Conservation (phyloP, 2,888 invertebrate genomes). For the Lamproptera curius region DNA sequence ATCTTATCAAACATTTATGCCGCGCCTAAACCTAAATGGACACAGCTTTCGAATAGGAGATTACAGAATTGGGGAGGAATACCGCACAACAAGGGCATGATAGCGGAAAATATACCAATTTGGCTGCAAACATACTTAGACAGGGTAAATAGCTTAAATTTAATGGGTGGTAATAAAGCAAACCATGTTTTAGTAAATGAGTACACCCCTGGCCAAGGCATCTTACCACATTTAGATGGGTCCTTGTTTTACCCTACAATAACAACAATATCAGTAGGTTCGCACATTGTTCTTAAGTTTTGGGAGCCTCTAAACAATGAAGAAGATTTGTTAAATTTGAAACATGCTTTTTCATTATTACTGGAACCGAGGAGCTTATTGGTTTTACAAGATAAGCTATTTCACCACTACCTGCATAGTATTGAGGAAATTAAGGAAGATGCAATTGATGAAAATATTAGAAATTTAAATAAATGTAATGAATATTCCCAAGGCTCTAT, state of each 20-base stretch:
- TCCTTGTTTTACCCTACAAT: slow-evolving; percentile 95
- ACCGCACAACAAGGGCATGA: slow-evolving; percentile 88
- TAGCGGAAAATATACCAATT: slow-evolving; percentile 90
- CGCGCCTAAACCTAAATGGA: slow-evolving; percentile 97
- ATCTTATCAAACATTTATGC: slow-evolving; percentile 86
- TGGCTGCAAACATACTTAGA: slow-evolving; percentile 88
- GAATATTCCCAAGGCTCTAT: slow-evolving; percentile 71
- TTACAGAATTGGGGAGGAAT: slow-evolving; percentile 99
- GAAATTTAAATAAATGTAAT: slow-evolving; percentile 82
- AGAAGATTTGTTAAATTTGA: slow-evolving; percentile 41
- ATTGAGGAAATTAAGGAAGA: slow-evolving; percentile 87
- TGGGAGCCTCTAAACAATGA: slow-evolving; percentile 68
- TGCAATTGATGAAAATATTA: slow-evolving; percentile 75
- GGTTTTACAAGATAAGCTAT: slow-evolving; percentile 89
- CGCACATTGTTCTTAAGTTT: slow-evolving; percentile 94
- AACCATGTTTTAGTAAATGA: slow-evolving; percentile 98
- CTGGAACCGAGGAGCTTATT: slow-evolving; percentile 93
- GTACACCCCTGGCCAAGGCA: slow-evolving; percentile 95
- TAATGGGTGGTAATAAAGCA: slow-evolving; percentile 85
- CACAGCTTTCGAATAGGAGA: slow-evolving; percentile 91
- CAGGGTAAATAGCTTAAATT: slow-evolving; percentile 81
- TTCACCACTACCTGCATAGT: slow-evolving; percentile 90
- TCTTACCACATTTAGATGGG: slow-evolving; percentile 98
- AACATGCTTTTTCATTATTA: slow-evolving; percentile 83
- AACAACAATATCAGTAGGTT: slow-evolving; percentile 94